Evolutionary conservation across 2,113 vertebrate species (phyloP).

Genomic region (Macroglossus sobrinus): DNA sequence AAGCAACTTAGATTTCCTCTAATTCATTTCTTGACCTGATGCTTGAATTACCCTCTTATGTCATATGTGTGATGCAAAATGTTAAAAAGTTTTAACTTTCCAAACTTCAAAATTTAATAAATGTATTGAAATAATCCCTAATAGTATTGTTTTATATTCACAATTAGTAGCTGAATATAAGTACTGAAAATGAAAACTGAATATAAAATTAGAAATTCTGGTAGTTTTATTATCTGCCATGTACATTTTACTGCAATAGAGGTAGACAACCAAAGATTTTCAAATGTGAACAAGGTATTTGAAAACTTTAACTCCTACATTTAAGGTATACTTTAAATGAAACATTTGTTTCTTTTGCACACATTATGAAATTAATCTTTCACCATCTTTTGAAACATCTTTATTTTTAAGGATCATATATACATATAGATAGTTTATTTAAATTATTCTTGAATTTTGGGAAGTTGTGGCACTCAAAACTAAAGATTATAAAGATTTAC

Average conservation of each 20-base stretch:
- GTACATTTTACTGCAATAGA: not conserved
- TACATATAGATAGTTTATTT: not conserved
- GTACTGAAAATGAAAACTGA: not conserved
- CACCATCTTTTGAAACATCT: not conserved
- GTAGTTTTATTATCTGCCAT: not conserved
- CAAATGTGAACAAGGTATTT: not conserved
- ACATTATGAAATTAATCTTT: not conserved
- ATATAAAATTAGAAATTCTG: not conserved
- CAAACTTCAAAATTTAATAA: not conserved
- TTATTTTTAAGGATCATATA: not conserved
- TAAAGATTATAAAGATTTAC: not conserved
- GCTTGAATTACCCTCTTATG: not conserved
- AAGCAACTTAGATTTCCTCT: not conserved
- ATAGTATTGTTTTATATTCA: not conserved
- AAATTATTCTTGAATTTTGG: not conserved
- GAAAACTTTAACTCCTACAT: not conserved
- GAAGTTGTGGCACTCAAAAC: not conserved
- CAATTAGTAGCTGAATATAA: not conserved
- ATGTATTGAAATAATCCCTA: not conserved
- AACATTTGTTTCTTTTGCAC: not conserved
- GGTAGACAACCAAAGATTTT: not conserved
- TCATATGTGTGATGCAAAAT: not conserved
- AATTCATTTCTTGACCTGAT: not conserved
- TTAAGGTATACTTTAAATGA: not conserved
- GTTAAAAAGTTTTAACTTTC: slow-evolving; percentile 4